These are phyloP conservation scores for Amblyraja radiata DNA, from an alignment of 2,797 vertebrate genomes.

Conservation along the genomic window DNA sequence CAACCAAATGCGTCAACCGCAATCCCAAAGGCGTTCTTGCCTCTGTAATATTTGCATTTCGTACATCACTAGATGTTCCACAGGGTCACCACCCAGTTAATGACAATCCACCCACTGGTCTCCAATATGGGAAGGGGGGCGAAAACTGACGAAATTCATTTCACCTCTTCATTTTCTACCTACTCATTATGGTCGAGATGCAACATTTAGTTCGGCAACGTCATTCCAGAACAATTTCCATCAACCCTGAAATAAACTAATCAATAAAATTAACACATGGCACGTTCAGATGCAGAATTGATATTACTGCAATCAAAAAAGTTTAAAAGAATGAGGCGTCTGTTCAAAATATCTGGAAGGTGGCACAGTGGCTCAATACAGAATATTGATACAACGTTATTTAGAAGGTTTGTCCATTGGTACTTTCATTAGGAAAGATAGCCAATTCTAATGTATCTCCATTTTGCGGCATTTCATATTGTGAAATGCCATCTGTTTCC, in stretches of 20 bases:
- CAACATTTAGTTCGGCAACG: background rate
- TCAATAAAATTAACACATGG: background rate
- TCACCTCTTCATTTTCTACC: background rate
- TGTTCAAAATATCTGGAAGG: background rate
- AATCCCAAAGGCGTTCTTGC: background rate
- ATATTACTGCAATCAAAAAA: background rate
- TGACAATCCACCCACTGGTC: background rate
- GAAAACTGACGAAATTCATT: background rate
- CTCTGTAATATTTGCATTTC: background rate
- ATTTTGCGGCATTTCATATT: background rate
- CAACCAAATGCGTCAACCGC: background rate
- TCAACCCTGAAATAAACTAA: background rate
- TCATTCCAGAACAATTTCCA: background rate
- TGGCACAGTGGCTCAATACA: background rate
- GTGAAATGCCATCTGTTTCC: background rate
- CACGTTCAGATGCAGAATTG: background rate
- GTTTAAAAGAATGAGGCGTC: background rate
- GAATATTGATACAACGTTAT: background rate
- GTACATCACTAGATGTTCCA: background rate
- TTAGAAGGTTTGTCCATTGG: background rate
- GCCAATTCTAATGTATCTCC: background rate
- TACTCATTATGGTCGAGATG: background rate
- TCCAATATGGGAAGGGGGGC: background rate
- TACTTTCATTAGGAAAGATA: background rate
- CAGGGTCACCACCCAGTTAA: background rate